Conservation (phyloP, 2,888 invertebrate species). For the Trachelus stipa region DNA sequence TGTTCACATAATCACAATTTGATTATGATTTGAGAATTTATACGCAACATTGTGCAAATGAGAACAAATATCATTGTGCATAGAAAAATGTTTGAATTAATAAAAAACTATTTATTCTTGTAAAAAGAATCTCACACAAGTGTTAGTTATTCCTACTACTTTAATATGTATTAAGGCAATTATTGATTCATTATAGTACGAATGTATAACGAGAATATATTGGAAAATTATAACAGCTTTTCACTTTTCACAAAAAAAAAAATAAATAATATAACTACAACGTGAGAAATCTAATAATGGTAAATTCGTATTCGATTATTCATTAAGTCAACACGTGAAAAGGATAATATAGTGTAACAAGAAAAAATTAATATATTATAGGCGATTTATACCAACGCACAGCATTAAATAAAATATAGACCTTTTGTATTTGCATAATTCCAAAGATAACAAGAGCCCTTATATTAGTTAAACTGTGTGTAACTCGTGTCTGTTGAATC, state of each 20-base stretch:
- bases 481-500: not conserved
- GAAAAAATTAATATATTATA: not conserved
- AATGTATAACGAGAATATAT: not conserved
- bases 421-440: conserved; percentile 52
- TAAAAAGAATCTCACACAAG: not conserved
- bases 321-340: not conserved
- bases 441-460: conserved; percentile 45
- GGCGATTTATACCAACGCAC: not conserved
- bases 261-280: not conserved
- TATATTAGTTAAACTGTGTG: not conserved
- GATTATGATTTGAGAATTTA: not conserved
- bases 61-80: not conserved
- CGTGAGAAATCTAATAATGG: not conserved
- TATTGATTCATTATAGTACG: not conserved
- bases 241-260: not conserved
- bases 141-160: not conserved
- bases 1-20: not conserved
- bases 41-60: not conserved
- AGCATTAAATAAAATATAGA: conserved; percentile 55
- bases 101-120: not conserved
- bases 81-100: not conserved
- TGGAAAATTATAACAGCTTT: not conserved
- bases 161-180: not conserved
- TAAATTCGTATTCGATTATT: not conserved
- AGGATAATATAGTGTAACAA: not conserved